These are phyloP conservation scores for Agonopterix arenella DNA, from an alignment of 2,888 invertebrate species.

Conservation along the genomic window DNA sequence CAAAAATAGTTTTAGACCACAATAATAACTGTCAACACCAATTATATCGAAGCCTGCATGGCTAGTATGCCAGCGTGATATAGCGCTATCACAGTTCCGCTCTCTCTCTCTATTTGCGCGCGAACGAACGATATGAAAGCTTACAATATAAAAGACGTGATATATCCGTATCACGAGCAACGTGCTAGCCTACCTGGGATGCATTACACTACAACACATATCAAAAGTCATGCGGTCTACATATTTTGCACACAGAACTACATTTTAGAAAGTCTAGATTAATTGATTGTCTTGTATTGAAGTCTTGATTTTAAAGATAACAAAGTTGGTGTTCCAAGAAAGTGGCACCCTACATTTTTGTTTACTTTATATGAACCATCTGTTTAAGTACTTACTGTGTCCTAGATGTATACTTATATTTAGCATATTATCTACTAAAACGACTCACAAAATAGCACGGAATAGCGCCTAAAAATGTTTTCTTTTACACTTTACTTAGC, in stretches of 20 bases:
- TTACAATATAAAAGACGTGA: too few species aligned
- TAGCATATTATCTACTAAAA: neutral
- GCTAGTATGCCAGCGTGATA: too few species aligned
- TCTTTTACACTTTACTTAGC: constrained; percentile 1
- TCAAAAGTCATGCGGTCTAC: neutral
- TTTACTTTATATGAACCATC: neutral
- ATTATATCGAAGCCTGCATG: neutral
- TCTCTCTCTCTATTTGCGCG: too few species aligned
- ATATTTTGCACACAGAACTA: neutral
- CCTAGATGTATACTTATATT: neutral
- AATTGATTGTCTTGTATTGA: too few species aligned
- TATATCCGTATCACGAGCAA: too few species aligned
- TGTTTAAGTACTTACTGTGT: neutral
- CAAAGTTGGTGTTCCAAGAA: too few species aligned
- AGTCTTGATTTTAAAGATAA: too few species aligned
- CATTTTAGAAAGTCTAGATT: too few species aligned
- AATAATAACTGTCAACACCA: neutral
- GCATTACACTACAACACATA: neutral
- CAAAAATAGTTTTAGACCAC: neutral
- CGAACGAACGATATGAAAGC: too few species aligned
- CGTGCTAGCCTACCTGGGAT: too few species aligned
- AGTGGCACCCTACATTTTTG: neutral
- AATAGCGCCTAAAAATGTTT: neutral
- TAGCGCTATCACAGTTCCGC: too few species aligned
- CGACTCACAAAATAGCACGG: neutral